A percentile compares a stretch with the other conserved stretches of the same genome.
phyloP scores from a whole-genome alignment of 2,113 vertebrate genomes.

The Anhinga rufa region DNA sequence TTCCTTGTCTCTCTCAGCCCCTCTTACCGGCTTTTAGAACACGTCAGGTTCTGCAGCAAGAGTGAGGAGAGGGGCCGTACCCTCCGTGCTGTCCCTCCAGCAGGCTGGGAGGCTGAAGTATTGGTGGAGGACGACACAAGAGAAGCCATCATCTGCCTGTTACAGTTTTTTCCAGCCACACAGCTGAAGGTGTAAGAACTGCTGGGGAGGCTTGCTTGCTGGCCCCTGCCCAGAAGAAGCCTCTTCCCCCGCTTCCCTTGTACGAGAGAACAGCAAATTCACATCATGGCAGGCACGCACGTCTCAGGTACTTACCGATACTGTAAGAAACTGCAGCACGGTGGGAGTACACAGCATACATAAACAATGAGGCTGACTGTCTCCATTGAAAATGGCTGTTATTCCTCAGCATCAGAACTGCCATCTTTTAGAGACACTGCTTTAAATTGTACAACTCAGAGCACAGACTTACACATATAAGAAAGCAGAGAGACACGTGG shows the following conservation, averaged over 20 bases:
- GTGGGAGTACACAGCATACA: background rate
- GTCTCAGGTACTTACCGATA: too few species aligned
- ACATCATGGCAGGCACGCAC: fast-evolving
- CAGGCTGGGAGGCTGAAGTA: background rate
- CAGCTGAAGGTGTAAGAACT: background rate
- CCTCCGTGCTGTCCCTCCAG: background rate
- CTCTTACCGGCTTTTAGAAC: background rate
- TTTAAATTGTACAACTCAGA: background rate
- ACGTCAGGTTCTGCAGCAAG: background rate
- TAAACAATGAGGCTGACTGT: background rate
- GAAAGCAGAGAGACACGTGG: background rate
- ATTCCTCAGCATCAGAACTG: background rate
- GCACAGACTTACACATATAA: background rate
- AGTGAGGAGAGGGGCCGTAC: too few species aligned
- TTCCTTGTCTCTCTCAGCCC: too few species aligned
- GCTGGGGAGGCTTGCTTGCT: background rate
- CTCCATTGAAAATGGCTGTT: background rate
- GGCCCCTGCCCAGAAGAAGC: too few species aligned
- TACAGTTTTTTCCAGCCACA: too few species aligned
- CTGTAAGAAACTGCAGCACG: background rate
- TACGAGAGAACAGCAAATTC: background rate
- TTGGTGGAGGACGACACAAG: background rate
- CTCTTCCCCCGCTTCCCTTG: fast-evolving
- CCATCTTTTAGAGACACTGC: background rate
- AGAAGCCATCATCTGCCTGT: background rate